Conservation (phyloP, 2,888 invertebrate genomes). For the Crossocerus cetratus region DNA sequence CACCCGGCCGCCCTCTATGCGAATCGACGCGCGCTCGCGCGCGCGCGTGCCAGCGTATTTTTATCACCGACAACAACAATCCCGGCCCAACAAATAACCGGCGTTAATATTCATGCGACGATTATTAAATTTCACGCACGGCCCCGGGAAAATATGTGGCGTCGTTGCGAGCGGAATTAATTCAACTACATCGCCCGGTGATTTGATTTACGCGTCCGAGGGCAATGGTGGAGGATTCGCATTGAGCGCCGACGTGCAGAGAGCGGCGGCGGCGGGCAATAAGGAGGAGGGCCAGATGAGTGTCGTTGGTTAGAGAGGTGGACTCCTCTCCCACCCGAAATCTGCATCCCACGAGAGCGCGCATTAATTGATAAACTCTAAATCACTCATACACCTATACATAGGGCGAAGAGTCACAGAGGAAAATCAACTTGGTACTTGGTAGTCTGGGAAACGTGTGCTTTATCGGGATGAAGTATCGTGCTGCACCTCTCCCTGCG, state of each 20-base stretch:
- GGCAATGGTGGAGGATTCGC: neutral
- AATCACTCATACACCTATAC: constrained; percentile 37
- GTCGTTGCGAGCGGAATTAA: neutral
- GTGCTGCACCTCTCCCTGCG: no score
- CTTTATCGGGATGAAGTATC: no score
- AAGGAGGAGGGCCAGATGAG: no score
- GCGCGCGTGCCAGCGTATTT: no score
- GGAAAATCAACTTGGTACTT: no score
- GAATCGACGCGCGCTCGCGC: no score
- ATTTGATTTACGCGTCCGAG: constrained; percentile 2
- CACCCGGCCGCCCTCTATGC: no score
- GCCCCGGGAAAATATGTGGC: neutral
- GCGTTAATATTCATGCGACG: neutral
- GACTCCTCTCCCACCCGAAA: constrained; percentile 6
- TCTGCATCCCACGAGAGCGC: constrained; percentile 27
- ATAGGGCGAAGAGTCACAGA: constrained; percentile 8
- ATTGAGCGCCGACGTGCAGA: no score
- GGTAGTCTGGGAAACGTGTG: no score
- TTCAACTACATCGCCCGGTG: neutral
- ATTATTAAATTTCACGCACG: neutral
- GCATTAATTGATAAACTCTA: constrained; percentile 44
- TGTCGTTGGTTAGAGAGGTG: constrained; percentile 23
- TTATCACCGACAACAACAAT: no score
- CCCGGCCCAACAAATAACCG: neutral
- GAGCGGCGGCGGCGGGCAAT: no score